A percentile compares a stretch with the other conserved stretches of the same genome.
These are phyloP conservation scores for Capra hircus DNA, from an alignment of 2,113 vertebrate genomes.

Conservation along the genomic window DNA sequence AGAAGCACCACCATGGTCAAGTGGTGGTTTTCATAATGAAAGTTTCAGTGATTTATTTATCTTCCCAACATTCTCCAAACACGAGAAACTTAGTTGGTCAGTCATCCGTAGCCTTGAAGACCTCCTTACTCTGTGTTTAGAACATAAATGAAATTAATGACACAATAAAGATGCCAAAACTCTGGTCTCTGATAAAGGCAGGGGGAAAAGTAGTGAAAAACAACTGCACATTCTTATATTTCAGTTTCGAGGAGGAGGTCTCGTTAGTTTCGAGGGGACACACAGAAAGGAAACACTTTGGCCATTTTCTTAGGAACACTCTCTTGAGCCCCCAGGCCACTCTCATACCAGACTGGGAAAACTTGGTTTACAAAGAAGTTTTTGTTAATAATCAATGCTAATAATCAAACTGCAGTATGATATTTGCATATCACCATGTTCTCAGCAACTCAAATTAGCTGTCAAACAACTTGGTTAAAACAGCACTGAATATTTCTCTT, in stretches of 20 bases:
- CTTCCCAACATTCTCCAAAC: constrained; percentile 71
- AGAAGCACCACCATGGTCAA: constrained; percentile 43
- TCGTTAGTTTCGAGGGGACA: background rate
- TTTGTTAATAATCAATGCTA: background rate
- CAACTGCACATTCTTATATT: accelerated
- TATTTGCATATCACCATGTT: background rate
- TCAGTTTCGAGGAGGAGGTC: background rate
- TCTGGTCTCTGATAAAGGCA: background rate
- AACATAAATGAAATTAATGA: constrained; percentile 50
- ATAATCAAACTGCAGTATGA: background rate
- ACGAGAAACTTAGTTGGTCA: constrained; percentile 69
- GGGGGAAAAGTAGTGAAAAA: background rate
- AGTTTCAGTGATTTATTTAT: constrained; percentile 67
- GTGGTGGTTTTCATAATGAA: constrained; percentile 55
- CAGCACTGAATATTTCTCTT: background rate
- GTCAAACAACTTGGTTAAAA: background rate
- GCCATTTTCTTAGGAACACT: background rate
- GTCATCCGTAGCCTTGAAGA: constrained; percentile 24
- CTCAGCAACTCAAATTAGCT: background rate
- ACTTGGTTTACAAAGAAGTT: background rate
- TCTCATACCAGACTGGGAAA: background rate
- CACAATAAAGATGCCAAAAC: constrained; percentile 41
- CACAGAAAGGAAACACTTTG: background rate
- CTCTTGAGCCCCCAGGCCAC: background rate
- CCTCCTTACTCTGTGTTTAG: constrained; percentile 14